Evolutionary conservation across 2,888 invertebrate genomes (phyloP), one percentile per base, ranked within the genome.

Genomic region (Tromatobia lineatoria): DNA sequence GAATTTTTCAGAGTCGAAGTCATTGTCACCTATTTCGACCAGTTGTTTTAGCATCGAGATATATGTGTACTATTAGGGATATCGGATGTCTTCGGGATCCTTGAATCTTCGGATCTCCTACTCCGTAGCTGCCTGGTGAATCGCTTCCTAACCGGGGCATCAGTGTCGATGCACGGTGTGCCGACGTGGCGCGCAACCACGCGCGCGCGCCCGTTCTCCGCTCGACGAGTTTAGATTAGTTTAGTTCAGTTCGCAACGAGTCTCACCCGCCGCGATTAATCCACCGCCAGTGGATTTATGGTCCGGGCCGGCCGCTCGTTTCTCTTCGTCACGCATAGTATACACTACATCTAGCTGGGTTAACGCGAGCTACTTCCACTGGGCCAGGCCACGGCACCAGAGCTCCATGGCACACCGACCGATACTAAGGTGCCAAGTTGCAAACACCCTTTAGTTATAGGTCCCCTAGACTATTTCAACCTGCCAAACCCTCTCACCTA

Each of bases 211-310:
- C 80, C 54, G 66, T 59, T 71, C 61, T 52, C 45, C 73, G 86
- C 88, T 88, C 88, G 90, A 89, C 91, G 92, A 92, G 92, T 92
- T 92, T 92, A 92, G 92, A 92, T 92, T 92, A 92, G 92, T 92
- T 92, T 91, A 91, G 91, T 91, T 91, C 91, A 90, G 91, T 91
- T 91, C 88, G 90, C 90, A 91, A 92, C 91, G 90, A 92, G 92
- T 92, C 91, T 91, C 88, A 82, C 87, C 89, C 88, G 88, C 88
- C 87, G 85, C 91, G 91, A 92, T 92, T 92, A 92, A 92, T 92
- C 91, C 90, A 86, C 87, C 85, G 88, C 88, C 83, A 86, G 89
- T 89, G 89, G 89, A 92, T 92, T 92, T 92, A 92, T 92, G 90
- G 91, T 90, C 87, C 87, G 87, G 74, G 85, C 89, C 85, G 86